Percentiles rank a stretch among this genome's conserved stretches.
Conservation (phyloP, 2,888 invertebrate species). For the Machimus atricapillus region DNA sequence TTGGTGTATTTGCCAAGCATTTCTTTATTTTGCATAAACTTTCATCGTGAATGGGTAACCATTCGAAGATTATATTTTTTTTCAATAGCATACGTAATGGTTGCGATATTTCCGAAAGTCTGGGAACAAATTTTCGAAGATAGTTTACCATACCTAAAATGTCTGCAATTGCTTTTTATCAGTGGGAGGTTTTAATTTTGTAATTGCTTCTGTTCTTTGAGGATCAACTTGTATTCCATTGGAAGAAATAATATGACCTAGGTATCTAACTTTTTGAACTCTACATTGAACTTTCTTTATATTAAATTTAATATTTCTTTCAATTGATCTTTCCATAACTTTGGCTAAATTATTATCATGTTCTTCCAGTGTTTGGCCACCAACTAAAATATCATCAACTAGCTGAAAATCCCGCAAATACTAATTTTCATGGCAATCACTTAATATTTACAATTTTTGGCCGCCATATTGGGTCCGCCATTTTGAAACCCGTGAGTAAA, state of each 20-base stretch:
- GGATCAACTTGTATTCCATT: conserved; percentile 6
- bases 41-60: neutral
- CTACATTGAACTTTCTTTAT: neutral
- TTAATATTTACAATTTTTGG: no score
- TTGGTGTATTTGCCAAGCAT: neutral
- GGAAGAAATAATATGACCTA: neutral
- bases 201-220: neutral
- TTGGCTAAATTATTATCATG: conserved; percentile 4
- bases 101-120: neutral
- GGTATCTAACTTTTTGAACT: neutral
- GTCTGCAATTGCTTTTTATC: conserved; percentile 12
- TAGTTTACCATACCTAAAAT: neutral
- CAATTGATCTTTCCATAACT: neutral
- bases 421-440: no score
- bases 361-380: neutral
- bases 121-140: neutral
- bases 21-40: neutral
- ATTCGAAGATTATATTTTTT: neutral
- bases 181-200: neutral
- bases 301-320: conserved; percentile 11
- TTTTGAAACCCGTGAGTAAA: no score
- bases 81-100: neutral
- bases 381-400: conserved; percentile 38
- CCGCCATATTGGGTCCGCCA: no score
- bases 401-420: no score